Evolutionary conservation across 1,140 invertebrate species (phyloP).

Genomic region (Drosophila lacteicornis): DNA sequence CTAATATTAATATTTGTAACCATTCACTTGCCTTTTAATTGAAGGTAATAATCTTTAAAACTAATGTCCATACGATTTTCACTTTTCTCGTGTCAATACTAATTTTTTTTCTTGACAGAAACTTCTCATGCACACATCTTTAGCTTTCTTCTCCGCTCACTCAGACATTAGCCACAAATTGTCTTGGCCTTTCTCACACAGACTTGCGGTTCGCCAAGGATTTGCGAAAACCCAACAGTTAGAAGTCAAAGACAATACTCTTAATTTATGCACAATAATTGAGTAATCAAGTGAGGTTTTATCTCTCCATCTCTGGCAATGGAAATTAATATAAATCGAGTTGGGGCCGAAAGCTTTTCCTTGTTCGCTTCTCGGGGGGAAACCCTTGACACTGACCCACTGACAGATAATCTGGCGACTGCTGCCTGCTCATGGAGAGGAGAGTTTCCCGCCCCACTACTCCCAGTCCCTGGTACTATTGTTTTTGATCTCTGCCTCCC

Average conservation of each 20-base stretch:
- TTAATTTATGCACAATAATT: conserved; percentile 52
- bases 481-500: conserved; percentile 42
- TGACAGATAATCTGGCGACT: conserved; percentile 16
- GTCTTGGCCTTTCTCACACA: conserved; percentile 12
- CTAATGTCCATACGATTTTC: not conserved
- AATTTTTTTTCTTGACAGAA: too few relatives aligned
- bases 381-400: conserved; percentile 49
- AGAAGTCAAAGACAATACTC: conserved; percentile 16
- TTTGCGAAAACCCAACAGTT: conserved; percentile 15
- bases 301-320: conserved; percentile 7
- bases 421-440: conserved; percentile 7
- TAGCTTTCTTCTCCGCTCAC: not conserved
- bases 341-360: conserved; percentile 36
- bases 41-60: too few relatives aligned
- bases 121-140: not conserved
- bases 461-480: conserved; percentile 35
- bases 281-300: conserved; percentile 38
- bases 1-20: too few relatives aligned
- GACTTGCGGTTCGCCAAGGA: conserved; percentile 16
- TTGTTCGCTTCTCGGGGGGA: conserved; percentile 13
- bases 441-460: conserved; percentile 1
- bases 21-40: too few relatives aligned
- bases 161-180: conserved; percentile 24
- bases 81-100: not conserved
- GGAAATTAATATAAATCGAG: conserved; percentile 48